Conservation (phyloP, 2,113 vertebrate species). For the Girardinichthys multiradiatus region DNA sequence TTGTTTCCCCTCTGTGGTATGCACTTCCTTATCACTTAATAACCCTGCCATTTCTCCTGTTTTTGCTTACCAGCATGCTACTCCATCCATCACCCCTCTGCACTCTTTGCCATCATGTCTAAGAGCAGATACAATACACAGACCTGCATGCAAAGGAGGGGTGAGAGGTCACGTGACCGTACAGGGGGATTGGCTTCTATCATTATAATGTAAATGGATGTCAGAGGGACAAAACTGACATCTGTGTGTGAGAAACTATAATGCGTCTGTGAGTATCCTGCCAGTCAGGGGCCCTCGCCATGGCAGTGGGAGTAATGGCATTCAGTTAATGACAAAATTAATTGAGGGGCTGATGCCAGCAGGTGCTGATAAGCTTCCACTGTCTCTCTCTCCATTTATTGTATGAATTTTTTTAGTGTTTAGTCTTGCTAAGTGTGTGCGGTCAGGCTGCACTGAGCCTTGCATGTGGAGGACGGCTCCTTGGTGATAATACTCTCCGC, state of each 20-base stretch:
- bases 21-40: constrained; percentile 46
- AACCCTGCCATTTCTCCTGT: constrained; percentile 11
- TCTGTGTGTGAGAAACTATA: neutral
- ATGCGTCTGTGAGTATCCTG: constrained; percentile 24
- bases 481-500: constrained; percentile 56
- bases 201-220: constrained; percentile 67
- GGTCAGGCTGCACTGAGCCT: constrained; percentile 20
- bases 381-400: constrained; percentile 4
- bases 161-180: constrained; percentile 53
- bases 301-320: constrained; percentile 59
- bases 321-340: constrained; percentile 72
- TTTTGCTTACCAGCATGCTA: constrained; percentile 25
- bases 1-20: constrained; percentile 20
- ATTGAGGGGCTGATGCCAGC: constrained; percentile 59
- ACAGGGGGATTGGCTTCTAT: constrained; percentile 46
- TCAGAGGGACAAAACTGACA: constrained; percentile 33
- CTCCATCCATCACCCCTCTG: constrained; percentile 37
- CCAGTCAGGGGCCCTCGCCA: constrained; percentile 27
- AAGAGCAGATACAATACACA: constrained; percentile 24
- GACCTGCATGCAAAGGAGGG: constrained; percentile 13
- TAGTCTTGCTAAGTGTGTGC: constrained; percentile 7
- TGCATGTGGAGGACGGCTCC: constrained; percentile 32
- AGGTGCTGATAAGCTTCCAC: constrained; percentile 51
- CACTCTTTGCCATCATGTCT: constrained; percentile 8
- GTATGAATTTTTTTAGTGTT: constrained; percentile 9